Base-by-base conservation (phyloP, 2,113 vertebrate genomes). In the Pterocles orientalis region DNA sequence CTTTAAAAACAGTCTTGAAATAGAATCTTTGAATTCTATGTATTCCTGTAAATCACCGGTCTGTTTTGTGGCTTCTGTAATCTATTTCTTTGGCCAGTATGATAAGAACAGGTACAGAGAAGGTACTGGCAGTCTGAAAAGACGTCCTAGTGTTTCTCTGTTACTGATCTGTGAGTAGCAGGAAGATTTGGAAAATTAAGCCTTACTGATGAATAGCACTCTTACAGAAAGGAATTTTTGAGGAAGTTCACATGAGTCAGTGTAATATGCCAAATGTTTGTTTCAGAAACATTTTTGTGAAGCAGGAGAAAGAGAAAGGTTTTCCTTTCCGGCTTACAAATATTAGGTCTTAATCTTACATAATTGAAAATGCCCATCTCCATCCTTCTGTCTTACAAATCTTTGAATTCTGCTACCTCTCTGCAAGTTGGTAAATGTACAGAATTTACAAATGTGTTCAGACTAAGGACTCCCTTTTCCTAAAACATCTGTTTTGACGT, bases 101-200 rank as follows among this genome's bases (percentile, higher is more conserved):
- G 8, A 60, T 61, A 56, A 45, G 56, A 62, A 14, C 5, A 60
- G 85, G 58, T 60, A 34, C 31, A 53, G 66, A 28, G 78, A 33
- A 82, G 57, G 29, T 73, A 20, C 12, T 60, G 45, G 20, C 28
- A n/a, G 34, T 34, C 71, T 73, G 77, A 62, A 60, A 69, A 77
- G 51, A 17, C 64, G 61, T 66, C n/a, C 18, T 1, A 0, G 23
- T 47, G 48, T 75, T 81, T 25, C 29, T 28, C 41, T 75, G 61
- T 48, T 43, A 10, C 1, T 54, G 47, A 62, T 33, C 51, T 66
- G 34, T 1, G 1, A 50, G 14, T 7, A 61, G n/a, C 5, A 0
- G 16, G 7, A 21, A 11, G 13, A 3, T 9, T 10, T 69, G 41
- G 60, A 79, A 15, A 29, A 21, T 54, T 47, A 73, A 80, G 17